These are phyloP conservation scores for Danio aesculapii DNA, from an alignment of 2,797 vertebrate genomes.

Conservation along the genomic window DNA sequence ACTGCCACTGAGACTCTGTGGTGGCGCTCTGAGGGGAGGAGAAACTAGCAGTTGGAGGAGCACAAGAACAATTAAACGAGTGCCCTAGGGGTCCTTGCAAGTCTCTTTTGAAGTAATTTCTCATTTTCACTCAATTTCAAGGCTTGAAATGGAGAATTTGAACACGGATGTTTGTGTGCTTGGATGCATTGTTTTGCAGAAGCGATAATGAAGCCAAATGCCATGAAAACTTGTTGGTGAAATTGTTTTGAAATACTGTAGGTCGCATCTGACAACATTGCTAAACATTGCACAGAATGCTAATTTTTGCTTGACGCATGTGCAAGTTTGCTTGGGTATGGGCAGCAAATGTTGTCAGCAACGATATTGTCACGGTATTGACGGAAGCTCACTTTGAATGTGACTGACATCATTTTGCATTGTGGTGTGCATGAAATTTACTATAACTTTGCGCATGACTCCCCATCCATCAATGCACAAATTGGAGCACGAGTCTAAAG, in stretches of 20 bases:
- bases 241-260: neutral
- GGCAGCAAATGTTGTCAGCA: no score
- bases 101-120: constrained; percentile 41
- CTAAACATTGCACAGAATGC: no score
- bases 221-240: neutral
- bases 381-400: no score
- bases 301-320: no score
- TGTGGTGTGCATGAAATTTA: no score
- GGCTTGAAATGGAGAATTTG: constrained; percentile 17
- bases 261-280: neutral
- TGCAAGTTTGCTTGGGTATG: no score
- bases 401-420: no score
- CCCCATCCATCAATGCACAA: no score
- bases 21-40: constrained; percentile 4
- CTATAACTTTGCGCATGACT: no score
- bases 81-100: constrained; percentile 17
- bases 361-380: no score
- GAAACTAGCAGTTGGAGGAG: constrained; percentile 13
- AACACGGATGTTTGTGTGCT: neutral
- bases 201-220: neutral
- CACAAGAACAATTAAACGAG: constrained; percentile 41
- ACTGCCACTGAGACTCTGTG: neutral
- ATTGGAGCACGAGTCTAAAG: no score
- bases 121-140: constrained; percentile 35
- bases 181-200: neutral